Evolutionary conservation across 2,797 vertebrate genomes (phyloP), one percentile per base, ranked within the genome.

Genomic region (Meda fulgida): DNA sequence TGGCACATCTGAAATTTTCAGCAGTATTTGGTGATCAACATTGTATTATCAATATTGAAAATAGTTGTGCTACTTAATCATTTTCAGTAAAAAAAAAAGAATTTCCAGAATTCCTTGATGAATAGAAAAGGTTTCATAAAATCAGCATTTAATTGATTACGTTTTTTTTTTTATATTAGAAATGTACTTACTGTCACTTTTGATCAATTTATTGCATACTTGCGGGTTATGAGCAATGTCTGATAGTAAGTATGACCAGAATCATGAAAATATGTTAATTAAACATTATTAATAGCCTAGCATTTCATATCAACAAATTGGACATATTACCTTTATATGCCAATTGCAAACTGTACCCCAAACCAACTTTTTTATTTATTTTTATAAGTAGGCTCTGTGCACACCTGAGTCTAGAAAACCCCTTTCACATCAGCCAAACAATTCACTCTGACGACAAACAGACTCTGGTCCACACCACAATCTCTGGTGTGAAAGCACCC

Each of bases 401-500:
- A 31, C 18, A 13, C 5, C 48, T 19, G 9, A 51, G 46, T 75
- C 31, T 9, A 79, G 60, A 66, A 79, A 66, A 66, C 18, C n/a
- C n/a, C 40, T 79, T 65, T 79, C 3, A 14, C n/a, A 66, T 31
- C 38, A 16, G 63, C 78, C 19, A 80, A 51, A n/a, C 5, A 3
- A 16, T 46, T 66, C 18, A 16, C 65, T 36, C 19, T 67, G 63
- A 80, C 0, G 21, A n/a, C 40, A 48, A 80, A 46, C 78, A 80
- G 78, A 80, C 60, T 48, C 7, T n/a, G 18, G 18, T 58, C 46
- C 46, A 55, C 66, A 2, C 23, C 31, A 38, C 5, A 75, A 14
- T 69, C 65, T 67, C 13, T 36, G 36, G 11, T 51, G 21, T 55
- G 48, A 69, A 80, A 80, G 31, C 66, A 71, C 38, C n/a, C 48